These are phyloP conservation scores for Caiman crocodilus DNA, from an alignment of 2,797 vertebrate genomes.

Conservation along the genomic window DNA sequence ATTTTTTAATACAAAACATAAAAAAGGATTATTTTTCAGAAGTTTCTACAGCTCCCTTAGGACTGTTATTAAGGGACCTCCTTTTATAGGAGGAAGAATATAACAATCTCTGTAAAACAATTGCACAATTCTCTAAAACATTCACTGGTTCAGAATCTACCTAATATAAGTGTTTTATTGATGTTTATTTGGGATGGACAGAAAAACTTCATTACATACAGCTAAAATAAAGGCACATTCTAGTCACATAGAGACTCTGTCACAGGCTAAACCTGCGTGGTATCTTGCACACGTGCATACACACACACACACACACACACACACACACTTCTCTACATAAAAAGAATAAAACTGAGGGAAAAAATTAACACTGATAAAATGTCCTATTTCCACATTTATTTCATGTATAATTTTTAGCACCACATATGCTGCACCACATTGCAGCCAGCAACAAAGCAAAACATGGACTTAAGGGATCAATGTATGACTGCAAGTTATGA, in stretches of 20 bases:
- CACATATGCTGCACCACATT: background rate
- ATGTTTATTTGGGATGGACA: background rate
- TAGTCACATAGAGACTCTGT: background rate
- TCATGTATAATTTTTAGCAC: background rate
- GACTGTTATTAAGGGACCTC: background rate
- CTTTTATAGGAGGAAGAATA: background rate
- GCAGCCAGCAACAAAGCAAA: background rate
- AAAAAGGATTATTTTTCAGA: background rate
- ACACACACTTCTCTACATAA: background rate
- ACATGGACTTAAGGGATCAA: background rate
- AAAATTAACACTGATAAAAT: background rate
- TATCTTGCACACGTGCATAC: background rate
- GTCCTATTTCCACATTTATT: background rate
- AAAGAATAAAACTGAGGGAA: background rate
- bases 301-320: background rate
- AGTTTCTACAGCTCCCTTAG: background rate
- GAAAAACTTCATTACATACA: background rate
- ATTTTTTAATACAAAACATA: background rate
- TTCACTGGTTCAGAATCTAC: background rate
- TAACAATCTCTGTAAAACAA: background rate
- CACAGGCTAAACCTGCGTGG: background rate
- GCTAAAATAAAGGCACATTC: background rate
- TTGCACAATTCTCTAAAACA: background rate
- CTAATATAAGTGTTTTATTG: fast-evolving
- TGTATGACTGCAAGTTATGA: background rate